Percentiles rank a stretch among this genome's conserved stretches.
phyloP scores from a whole-genome alignment of 2,113 vertebrate genomes.

The Epinephelus fuscoguttatus region DNA sequence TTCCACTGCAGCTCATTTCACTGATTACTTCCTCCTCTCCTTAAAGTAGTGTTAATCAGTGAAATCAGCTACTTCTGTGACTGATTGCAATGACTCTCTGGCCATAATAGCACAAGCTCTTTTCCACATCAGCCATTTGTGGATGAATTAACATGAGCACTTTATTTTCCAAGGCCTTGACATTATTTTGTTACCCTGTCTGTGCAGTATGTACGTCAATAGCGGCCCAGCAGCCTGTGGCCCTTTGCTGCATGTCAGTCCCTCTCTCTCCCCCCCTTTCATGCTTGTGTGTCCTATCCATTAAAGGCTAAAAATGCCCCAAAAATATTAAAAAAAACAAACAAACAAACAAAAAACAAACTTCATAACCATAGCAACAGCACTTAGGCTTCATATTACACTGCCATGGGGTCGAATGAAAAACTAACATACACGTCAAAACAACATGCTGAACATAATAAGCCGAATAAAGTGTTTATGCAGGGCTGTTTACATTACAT shows the following conservation, averaged over 20 bases:
- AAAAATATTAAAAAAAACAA: no score
- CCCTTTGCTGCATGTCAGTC: no score
- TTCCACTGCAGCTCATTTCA: conserved; percentile 17
- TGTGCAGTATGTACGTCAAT: background rate
- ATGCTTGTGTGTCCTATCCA: no score
- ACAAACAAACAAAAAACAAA: background rate
- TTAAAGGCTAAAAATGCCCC: no score
- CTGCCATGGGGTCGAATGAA: background rate
- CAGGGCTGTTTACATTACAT: background rate
- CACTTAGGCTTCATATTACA: background rate
- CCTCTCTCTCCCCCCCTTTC: no score
- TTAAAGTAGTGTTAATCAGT: conserved; percentile 38
- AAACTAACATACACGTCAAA: background rate
- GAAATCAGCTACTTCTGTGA: conserved; percentile 25
- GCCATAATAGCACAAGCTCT: background rate
- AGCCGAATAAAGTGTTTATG: background rate
- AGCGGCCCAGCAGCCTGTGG: no score
- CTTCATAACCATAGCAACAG: background rate
- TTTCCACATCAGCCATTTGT: conserved; percentile 15
- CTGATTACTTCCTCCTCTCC: conserved; percentile 37
- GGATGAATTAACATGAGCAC: background rate
- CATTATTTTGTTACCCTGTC: background rate
- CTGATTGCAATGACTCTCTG: conserved; percentile 31
- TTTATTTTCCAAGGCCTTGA: background rate
- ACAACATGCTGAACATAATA: background rate